Evolutionary conservation across 2,888 invertebrate species (phyloP).

Genomic region (Ischnura elegans): DNA sequence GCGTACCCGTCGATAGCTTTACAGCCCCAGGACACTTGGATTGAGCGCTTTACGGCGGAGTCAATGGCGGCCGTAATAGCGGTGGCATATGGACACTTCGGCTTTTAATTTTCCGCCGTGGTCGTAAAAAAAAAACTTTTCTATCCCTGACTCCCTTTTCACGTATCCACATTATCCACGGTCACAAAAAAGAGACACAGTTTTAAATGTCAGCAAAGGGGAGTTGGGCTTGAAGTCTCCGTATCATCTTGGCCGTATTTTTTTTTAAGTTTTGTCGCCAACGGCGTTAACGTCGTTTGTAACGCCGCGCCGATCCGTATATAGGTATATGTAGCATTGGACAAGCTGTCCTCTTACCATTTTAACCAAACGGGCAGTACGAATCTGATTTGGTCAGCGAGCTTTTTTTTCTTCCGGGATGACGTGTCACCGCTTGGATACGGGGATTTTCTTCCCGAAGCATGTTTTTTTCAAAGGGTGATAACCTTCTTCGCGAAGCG

Average conservation of each 20-base stretch:
- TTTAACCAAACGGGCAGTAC: not conserved
- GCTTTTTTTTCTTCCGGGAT: not conserved
- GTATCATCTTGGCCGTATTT: too few species aligned
- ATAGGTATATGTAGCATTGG: too few species aligned
- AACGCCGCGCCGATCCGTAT: not conserved
- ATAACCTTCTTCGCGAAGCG: not conserved
- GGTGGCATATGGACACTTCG: constrained; percentile 49
- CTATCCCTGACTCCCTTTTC: not conserved
- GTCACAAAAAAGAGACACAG: not conserved
- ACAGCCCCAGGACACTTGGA: constrained; percentile 57
- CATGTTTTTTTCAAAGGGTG: not conserved
- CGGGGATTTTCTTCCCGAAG: not conserved
- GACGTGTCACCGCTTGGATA: not conserved
- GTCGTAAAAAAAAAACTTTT: constrained; percentile 11
- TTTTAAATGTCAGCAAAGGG: constrained; percentile 7
- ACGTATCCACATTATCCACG: not conserved
- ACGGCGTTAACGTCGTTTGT: not conserved
- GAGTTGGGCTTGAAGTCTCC: not conserved
- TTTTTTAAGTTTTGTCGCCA: not conserved
- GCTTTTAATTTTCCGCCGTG: constrained; percentile 45
- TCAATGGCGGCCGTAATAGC: constrained; percentile 1
- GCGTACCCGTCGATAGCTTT: not conserved
- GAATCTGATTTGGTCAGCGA: constrained; percentile 1
- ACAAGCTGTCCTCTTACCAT: too few species aligned
- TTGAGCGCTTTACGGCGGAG: constrained; percentile 31